These are phyloP conservation scores for Chaetops frenatus DNA, from an alignment of 2,113 vertebrate genomes.

Conservation along the genomic window DNA sequence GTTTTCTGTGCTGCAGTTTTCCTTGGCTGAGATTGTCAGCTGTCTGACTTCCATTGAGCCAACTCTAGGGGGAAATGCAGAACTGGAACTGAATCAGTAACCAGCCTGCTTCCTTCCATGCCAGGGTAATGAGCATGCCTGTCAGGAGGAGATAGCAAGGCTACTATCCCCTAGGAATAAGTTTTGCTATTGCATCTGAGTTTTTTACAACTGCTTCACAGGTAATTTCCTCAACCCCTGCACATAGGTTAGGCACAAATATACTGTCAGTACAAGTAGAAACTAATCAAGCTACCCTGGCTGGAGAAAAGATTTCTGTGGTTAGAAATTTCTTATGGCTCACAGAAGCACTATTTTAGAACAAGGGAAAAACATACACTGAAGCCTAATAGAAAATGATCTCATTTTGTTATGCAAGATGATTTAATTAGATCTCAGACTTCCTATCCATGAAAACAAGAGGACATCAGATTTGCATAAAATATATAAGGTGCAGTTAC, in stretches of 20 bases:
- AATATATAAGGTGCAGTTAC: not conserved
- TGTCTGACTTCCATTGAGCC: not conserved
- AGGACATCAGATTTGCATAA: not conserved
- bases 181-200: not conserved
- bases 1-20: not conserved
- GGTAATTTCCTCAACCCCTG: not conserved
- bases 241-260: not conserved
- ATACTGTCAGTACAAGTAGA: not conserved
- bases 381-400: not conserved
- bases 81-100: conserved; percentile 4
- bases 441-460: not conserved
- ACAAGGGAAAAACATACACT: not conserved
- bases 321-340: not conserved
- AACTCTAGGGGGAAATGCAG: not conserved
- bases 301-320: not conserved
- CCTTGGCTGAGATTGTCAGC: not conserved
- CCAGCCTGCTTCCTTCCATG: not conserved
- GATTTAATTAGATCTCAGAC: conserved; percentile 31
- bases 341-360: not conserved
- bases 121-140: not conserved
- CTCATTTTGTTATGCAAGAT: not conserved
- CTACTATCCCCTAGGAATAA: not conserved
- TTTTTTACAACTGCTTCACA: not conserved
- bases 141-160: not conserved
- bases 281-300: not conserved